phyloP scores from a whole-genome alignment of 2,797 vertebrate genomes.

The Centropyge bicolor region DNA sequence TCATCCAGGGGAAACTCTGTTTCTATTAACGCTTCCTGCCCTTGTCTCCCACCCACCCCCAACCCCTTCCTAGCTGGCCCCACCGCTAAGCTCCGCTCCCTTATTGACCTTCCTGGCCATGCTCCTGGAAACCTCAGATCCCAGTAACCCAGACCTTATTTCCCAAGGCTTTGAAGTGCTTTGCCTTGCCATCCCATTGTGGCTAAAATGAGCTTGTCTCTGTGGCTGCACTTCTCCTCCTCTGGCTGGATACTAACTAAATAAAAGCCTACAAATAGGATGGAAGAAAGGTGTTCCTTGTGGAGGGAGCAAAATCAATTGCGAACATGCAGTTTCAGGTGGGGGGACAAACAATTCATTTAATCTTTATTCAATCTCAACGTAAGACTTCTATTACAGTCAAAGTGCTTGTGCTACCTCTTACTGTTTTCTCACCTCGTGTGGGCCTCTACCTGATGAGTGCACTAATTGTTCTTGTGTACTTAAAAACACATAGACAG shows the following conservation, averaged over 20 bases:
- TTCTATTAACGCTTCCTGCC: conserved; percentile 76
- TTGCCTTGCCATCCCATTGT: conserved; percentile 62
- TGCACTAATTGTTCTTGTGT: not conserved
- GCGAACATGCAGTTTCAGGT: conserved; percentile 48
- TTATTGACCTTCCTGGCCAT: conserved; percentile 75
- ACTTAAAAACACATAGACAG: not conserved
- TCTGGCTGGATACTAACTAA: conserved; percentile 48
- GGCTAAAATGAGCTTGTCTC: conserved; percentile 69
- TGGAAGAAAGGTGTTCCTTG: conserved; percentile 34
- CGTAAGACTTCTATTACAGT: conserved; percentile 43
- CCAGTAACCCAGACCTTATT: conserved; percentile 71
- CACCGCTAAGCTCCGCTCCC: conserved; percentile 32
- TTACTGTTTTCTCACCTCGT: conserved; percentile 1
- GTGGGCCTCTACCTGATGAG: conserved; percentile 5
- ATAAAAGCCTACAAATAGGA: conserved; percentile 58
- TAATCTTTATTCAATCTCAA: conserved; percentile 53
- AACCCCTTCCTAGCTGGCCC: conserved; percentile 31
- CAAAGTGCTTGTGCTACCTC: not conserved
- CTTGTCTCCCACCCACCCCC: conserved; percentile 45
- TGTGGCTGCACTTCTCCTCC: conserved; percentile 39
- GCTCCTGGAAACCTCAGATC: conserved; percentile 59
- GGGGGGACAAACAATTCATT: conserved; percentile 52
- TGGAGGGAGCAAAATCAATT: conserved; percentile 48
- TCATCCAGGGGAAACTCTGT: conserved; percentile 70
- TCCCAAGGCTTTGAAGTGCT: conserved; percentile 71